Base-by-base conservation (phyloP, 2,113 vertebrate species). In the Malurus cyaneus region DNA sequence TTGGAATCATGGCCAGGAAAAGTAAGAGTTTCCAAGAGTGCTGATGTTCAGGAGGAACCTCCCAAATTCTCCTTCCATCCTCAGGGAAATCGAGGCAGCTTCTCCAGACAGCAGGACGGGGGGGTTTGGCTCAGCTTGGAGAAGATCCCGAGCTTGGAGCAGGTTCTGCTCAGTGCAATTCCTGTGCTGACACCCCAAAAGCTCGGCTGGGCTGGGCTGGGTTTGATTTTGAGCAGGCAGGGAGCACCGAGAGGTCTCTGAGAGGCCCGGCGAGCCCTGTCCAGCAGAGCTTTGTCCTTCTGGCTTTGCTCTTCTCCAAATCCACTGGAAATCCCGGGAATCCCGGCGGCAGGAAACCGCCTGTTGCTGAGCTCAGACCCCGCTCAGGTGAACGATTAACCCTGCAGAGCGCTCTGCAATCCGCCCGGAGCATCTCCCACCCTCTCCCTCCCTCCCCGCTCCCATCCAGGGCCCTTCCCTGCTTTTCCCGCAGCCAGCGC, bases 351-450 rank as follows among this genome's bases (percentile, higher is more conserved):
- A 95, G 92, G 80, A 71, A 54, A 73, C 66, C 19, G 74, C 81
- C 66, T 87, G 89, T 31, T 80, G 92, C 52, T 76, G 39, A 83
- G 47, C 77, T 85, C 79, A 28, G 89, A 95, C 92, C 88, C 66
- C 74, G 32, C 76, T 91, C 91, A 84, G 92, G 94, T 80, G 93
- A 93, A 88, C 96, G 83, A 93, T 96, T 94, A 96, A 87, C 87
- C 60, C 20, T 8, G 69, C 50, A 0, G 80, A 82, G 85, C 5
- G 19, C 59, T 65, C 81, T 36, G 44, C 62, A 95, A 96, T 96
- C 95, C 61, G 65, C 44, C 2, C 2, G 17, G 18, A 82, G 91
- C 93, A 92, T 94, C 89, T 95, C 32, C 16, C 31, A 80, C 85
- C 39, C 93, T 86, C 83, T 64, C 85, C 39, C 93, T 86, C 83